Conservation (phyloP, 2,113 vertebrate species). For the Anguilla japonica region DNA sequence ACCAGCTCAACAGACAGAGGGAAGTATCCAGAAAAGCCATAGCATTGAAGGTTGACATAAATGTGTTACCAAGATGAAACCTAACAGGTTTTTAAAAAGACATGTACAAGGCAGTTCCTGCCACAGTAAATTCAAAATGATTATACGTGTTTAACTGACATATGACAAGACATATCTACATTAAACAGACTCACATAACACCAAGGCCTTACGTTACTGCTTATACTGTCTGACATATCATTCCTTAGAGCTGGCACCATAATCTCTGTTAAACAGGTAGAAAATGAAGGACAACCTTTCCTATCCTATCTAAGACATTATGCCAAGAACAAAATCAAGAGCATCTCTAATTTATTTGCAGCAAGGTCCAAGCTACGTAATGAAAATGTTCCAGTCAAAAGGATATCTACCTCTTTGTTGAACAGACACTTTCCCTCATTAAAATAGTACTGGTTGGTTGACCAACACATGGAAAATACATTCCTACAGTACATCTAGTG, state of each 20-base stretch:
- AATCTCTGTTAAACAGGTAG: background rate
- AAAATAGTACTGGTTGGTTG: background rate
- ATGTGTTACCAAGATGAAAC: constrained; percentile 19
- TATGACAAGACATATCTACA: background rate
- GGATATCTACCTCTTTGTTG: background rate
- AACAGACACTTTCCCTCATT: background rate
- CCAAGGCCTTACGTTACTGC: background rate
- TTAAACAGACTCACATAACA: background rate
- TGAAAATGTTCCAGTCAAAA: background rate
- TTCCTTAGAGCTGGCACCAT: background rate
- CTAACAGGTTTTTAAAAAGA: constrained; percentile 22
- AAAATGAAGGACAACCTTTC: constrained; percentile 5
- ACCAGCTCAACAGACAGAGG: constrained; percentile 14
- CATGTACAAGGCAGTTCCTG: constrained; percentile 12
- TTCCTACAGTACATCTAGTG: background rate
- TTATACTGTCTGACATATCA: background rate
- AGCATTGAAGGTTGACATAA: constrained; percentile 20
- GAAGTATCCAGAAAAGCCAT: background rate
- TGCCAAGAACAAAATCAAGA: background rate
- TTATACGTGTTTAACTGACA: background rate
- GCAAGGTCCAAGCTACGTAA: background rate
- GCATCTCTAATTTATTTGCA: background rate
- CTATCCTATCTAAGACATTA: constrained; percentile 1
- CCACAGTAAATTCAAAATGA: constrained; percentile 1
- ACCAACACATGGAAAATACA: background rate